Percentiles rank a stretch among this genome's conserved stretches.
phyloP scores from a whole-genome alignment of 2,888 invertebrate genomes.

The Nyleta sp. region DNA sequence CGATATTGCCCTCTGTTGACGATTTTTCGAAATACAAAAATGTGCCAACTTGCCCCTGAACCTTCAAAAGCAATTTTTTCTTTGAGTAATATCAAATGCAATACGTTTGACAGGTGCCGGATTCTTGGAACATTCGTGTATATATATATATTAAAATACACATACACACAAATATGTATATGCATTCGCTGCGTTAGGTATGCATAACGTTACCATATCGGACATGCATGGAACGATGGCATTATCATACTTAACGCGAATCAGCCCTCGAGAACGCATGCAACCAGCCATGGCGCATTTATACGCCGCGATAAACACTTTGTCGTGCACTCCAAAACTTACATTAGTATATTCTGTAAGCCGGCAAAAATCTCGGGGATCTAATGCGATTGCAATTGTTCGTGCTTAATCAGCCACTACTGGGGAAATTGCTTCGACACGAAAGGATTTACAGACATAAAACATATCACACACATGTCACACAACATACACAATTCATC shows the following conservation, averaged over 20 bases:
- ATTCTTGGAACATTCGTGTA: too few species aligned
- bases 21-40: too few species aligned
- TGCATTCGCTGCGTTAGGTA: constrained; percentile 18
- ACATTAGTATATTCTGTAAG: neutral
- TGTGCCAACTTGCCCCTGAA: too few species aligned
- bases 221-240: constrained; percentile 38
- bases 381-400: neutral
- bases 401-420: neutral
- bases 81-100: too few species aligned
- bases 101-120: too few species aligned
- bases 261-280: constrained; percentile 46
- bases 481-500: too few species aligned
- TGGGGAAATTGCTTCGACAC: neutral
- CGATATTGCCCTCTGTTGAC: too few species aligned
- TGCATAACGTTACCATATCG: constrained; percentile 52
- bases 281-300: constrained; percentile 33
- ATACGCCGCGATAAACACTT: constrained; percentile 56
- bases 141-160: too few species aligned
- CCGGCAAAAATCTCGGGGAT: neutral
- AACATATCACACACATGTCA: too few species aligned
- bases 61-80: too few species aligned
- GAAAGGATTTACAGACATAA: neutral
- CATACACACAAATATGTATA: neutral
- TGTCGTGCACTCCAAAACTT: constrained; percentile 38
- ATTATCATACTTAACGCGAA: constrained; percentile 60